These are phyloP conservation scores for Bagarius yarrelli DNA, from an alignment of 2,113 vertebrate species.

Conservation along the genomic window DNA sequence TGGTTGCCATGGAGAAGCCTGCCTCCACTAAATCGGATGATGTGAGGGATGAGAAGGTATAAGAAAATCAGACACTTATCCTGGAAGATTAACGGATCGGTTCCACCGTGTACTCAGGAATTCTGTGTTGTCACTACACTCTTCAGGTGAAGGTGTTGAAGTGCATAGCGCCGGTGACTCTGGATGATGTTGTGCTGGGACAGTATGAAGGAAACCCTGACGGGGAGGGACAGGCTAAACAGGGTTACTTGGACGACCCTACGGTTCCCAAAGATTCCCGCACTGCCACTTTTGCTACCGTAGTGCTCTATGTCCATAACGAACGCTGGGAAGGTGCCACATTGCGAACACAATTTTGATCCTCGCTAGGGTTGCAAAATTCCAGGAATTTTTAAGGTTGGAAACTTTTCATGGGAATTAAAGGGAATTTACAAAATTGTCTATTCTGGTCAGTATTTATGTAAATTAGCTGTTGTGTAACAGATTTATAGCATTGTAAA, in stretches of 20 bases:
- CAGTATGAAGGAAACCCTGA: slow-evolving; percentile 83
- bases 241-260: slow-evolving; percentile 82
- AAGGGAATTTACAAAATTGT: too few relatives aligned
- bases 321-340: slow-evolving; percentile 59
- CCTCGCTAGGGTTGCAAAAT: too few relatives aligned
- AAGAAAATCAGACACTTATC: not conserved
- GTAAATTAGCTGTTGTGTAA: too few relatives aligned
- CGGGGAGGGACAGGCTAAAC: slow-evolving; percentile 78
- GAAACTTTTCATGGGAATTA: too few relatives aligned
- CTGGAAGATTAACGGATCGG: not conserved
- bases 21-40: slow-evolving; percentile 85
- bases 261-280: slow-evolving; percentile 81
- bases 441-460: too few relatives aligned
- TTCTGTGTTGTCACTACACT: not conserved
- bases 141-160: slow-evolving; percentile 60
- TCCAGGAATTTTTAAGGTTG: too few relatives aligned
- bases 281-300: slow-evolving; percentile 81
- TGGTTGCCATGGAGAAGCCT: slow-evolving; percentile 93
- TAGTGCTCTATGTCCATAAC: slow-evolving; percentile 82
- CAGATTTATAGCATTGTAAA: too few relatives aligned
- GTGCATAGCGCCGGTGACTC: slow-evolving; percentile 72
- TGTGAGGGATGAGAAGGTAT: slow-evolving; percentile 89
- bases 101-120: not conserved
- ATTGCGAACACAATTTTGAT: not conserved
- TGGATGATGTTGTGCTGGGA: slow-evolving; percentile 80